Percentiles rank a stretch among this genome's conserved stretches.
phyloP scores from a whole-genome alignment of 2,797 vertebrate species.

The Enteromius radiatus region DNA sequence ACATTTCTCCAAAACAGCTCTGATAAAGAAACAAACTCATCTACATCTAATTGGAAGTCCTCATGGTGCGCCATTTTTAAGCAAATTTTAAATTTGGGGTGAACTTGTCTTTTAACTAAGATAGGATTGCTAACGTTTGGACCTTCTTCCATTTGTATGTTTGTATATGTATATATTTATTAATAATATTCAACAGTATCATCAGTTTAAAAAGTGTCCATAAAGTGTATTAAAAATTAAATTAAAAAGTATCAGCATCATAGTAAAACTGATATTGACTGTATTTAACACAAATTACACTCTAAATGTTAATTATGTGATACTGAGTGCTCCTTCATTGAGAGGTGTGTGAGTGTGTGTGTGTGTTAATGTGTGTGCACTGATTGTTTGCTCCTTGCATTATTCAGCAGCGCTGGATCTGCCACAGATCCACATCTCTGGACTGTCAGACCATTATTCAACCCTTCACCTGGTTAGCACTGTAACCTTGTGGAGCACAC shows the following conservation, averaged over 20 bases:
- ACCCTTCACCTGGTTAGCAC: constrained; percentile 38
- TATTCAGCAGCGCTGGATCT: constrained; percentile 52
- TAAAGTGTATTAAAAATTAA: neutral
- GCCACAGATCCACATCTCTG: constrained; percentile 40
- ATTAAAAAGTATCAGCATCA: neutral
- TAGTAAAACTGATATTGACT: neutral
- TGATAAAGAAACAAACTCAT: neutral
- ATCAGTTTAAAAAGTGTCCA: neutral
- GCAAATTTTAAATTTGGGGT: neutral
- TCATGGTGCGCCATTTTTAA: neutral
- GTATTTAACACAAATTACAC: neutral
- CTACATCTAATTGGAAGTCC: neutral
- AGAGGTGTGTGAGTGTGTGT: neutral
- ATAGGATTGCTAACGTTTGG: too few species aligned
- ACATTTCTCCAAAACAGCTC: neutral
- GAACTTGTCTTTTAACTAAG: too few species aligned
- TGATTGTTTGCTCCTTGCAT: constrained; percentile 22
- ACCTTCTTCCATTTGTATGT: too few species aligned
- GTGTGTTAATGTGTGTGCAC: neutral
- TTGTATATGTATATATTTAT: too few species aligned
- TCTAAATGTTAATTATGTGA: too few species aligned
- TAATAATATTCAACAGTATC: neutral
- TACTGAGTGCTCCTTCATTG: neutral
- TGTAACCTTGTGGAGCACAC: constrained; percentile 59
- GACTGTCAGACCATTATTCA: constrained; percentile 61